A percentile compares a stretch with the other conserved stretches of the same genome.
These are phyloP conservation scores for Phrynocephalus forsythii DNA, from an alignment of 2,797 vertebrate species.

Conservation along the genomic window DNA sequence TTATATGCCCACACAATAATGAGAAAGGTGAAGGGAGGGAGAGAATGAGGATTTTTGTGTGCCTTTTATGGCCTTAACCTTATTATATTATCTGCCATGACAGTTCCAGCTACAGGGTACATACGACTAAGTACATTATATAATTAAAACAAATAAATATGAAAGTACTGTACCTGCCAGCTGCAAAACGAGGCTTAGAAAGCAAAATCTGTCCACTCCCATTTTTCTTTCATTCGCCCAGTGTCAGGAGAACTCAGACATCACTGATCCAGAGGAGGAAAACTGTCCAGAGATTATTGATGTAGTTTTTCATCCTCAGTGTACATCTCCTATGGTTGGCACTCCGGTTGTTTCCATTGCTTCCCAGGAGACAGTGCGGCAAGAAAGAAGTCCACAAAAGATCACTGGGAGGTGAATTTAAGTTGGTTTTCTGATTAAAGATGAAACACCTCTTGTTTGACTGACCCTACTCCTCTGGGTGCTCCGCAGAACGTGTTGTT, in stretches of 20 bases:
- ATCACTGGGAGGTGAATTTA: background rate
- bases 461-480: background rate
- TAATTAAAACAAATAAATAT: background rate
- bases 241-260: slow-evolving; percentile 60
- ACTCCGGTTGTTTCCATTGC: background rate
- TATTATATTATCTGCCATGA: background rate
- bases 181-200: slow-evolving; percentile 59
- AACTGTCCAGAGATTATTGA: background rate
- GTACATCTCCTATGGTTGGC: background rate
- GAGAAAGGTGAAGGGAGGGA: too few relatives aligned
- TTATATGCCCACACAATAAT: too few relatives aligned
- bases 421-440: background rate
- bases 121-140: background rate
- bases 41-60: background rate
- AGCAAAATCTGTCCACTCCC: slow-evolving; percentile 57
- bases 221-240: slow-evolving; percentile 46
- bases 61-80: background rate
- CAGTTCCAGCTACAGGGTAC: background rate
- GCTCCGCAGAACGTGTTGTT: background rate
- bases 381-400: background rate
- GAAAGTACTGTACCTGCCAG: slow-evolving; percentile 64
- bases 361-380: background rate
- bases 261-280: slow-evolving; percentile 17
- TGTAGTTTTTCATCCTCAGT: background rate
- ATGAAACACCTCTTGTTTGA: background rate